phyloP scores from a whole-genome alignment of 1,140 invertebrate species.

The Drosophila ohnishii region DNA sequence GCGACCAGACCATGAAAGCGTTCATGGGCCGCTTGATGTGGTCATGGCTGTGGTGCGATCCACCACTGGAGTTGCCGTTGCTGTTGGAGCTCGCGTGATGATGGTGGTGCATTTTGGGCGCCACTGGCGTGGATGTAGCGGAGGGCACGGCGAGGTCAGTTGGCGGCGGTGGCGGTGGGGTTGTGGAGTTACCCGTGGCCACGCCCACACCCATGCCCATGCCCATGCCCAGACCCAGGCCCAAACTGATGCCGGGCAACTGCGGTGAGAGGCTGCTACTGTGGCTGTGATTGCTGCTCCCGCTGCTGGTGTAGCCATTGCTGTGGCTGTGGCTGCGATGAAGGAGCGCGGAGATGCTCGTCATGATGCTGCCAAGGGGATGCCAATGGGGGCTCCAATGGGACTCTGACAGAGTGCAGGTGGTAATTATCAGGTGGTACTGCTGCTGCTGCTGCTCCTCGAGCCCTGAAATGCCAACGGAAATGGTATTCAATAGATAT shows the following conservation, averaged over 20 bases:
- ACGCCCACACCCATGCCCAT: conserved; percentile 7
- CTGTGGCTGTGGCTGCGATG: conserved; percentile 65
- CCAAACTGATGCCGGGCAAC: conserved; percentile 58
- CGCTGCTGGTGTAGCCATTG: conserved; percentile 62
- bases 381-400: background rate
- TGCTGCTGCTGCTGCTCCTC: conserved; percentile 17
- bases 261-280: conserved; percentile 70
- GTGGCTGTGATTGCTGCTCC: conserved; percentile 70
- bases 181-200: conserved; percentile 3
- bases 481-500: conserved; percentile 74
- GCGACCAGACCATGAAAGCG: conserved; percentile 96
- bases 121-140: conserved; percentile 34
- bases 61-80: conserved; percentile 16
- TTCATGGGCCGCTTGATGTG: conserved; percentile 96
- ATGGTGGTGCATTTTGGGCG: conserved; percentile 50
- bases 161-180: conserved; percentile 34
- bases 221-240: conserved; percentile 29
- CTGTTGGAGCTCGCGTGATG: conserved; percentile 35
- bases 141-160: conserved; percentile 41
- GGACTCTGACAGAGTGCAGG: conserved; percentile 39
- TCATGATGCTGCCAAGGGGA: conserved; percentile 42
- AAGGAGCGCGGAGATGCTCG: conserved; percentile 70
- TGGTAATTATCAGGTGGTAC: conserved; percentile 58
- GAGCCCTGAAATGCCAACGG: conserved; percentile 65
- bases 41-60: conserved; percentile 83